These are phyloP conservation scores for Diadophis punctatus DNA, from an alignment of 2,113 vertebrate genomes.

Conservation along the genomic window DNA sequence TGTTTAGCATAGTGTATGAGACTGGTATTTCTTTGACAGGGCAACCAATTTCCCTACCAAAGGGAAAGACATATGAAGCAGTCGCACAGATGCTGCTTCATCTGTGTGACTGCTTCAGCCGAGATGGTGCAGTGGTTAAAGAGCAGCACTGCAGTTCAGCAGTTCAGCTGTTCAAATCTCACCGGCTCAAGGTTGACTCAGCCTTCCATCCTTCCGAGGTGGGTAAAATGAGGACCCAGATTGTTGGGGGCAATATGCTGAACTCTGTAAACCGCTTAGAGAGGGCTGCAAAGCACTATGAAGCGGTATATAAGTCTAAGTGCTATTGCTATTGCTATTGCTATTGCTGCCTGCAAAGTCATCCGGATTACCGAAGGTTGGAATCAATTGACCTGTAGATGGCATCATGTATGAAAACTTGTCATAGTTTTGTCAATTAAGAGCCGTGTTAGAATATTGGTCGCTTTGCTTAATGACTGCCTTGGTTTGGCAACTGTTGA, in stretches of 20 bases:
- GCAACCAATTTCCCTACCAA: not conserved
- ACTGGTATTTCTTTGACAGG: not conserved
- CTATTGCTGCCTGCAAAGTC: not conserved
- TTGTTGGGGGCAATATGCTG: too few species aligned
- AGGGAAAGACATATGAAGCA: not conserved
- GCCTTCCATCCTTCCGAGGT: too few species aligned
- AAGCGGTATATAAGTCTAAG: too few species aligned
- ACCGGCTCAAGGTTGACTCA: too few species aligned
- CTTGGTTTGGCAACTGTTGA: not conserved
- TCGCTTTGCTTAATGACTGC: not conserved
- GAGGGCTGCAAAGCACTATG: too few species aligned
- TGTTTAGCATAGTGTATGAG: not conserved
- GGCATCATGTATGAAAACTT: not conserved
- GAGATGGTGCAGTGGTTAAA: too few species aligned
- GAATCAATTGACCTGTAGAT: not conserved
- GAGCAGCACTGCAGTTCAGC: too few species aligned
- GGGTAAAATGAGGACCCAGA: too few species aligned
- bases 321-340: too few species aligned
- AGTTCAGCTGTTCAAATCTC: too few species aligned
- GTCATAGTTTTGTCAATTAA: not conserved
- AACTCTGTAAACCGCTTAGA: too few species aligned
- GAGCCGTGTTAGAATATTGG: not conserved
- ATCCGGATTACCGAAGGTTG: not conserved
- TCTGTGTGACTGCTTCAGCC: too few species aligned
- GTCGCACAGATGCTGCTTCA: not conserved